These are phyloP conservation scores for Stenopsyche tienmushanensis DNA, from an alignment of 1,140 invertebrate species.

Conservation along the genomic window DNA sequence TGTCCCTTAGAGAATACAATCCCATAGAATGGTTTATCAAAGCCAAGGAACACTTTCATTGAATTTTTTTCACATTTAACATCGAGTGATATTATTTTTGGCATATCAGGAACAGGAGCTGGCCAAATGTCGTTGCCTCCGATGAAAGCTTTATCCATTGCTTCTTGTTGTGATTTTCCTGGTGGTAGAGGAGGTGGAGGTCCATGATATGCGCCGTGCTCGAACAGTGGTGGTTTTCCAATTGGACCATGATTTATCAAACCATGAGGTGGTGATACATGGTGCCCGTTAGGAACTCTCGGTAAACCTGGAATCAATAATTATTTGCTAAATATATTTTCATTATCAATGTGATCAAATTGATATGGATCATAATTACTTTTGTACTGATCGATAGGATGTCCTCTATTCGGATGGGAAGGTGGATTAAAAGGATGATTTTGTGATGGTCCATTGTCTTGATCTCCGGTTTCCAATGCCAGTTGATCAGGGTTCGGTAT, in stretches of 20 bases:
- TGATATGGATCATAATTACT: constrained; percentile 14
- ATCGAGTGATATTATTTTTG: constrained; percentile 86
- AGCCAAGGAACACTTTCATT: constrained; percentile 90
- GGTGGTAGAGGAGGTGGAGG: constrained; percentile 55
- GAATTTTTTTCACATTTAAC: constrained; percentile 93
- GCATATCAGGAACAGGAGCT: constrained; percentile 78
- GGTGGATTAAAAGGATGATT: constrained; percentile 29
- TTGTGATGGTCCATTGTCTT: constrained; percentile 17
- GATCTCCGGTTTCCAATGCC: constrained; percentile 36
- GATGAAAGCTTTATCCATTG: constrained; percentile 55
- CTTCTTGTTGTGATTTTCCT: constrained; percentile 54
- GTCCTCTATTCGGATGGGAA: constrained; percentile 31
- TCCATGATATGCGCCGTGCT: constrained; percentile 65
- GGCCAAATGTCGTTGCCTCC: constrained; percentile 79
- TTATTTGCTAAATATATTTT: neutral
- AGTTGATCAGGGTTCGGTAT: constrained; percentile 36
- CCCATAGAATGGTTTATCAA: constrained; percentile 93
- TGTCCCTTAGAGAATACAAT: constrained; percentile 92
- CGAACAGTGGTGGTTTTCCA: constrained; percentile 38
- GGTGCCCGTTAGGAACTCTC: constrained; percentile 52
- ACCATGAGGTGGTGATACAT: constrained; percentile 48
- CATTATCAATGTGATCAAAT: no score
- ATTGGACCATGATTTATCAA: constrained; percentile 48
- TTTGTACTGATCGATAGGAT: constrained; percentile 38
- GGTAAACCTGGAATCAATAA: constrained; percentile 49